Conservation (phyloP, 2,888 invertebrate species). For the Chymomyza procnemis region DNA sequence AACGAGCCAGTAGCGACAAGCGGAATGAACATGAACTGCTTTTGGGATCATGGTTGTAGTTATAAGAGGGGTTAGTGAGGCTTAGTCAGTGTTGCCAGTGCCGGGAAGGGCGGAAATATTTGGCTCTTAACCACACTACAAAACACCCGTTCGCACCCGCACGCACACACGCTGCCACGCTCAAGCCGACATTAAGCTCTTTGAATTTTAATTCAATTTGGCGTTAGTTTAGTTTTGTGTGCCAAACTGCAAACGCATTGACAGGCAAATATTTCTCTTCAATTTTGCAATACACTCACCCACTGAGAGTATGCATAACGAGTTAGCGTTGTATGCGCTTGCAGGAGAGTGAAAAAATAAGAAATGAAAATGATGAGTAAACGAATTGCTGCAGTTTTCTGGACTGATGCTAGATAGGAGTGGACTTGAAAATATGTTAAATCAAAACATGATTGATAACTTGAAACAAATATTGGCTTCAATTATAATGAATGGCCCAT, state of each 20-base stretch:
- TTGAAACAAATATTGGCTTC: no score
- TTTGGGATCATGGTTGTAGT: not conserved
- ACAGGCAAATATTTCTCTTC: not conserved
- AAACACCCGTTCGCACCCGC: not conserved
- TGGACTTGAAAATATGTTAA: no score
- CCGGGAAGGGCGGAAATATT: not conserved
- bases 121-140: not conserved
- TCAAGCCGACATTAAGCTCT: slow-evolving; percentile 46
- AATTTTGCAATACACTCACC: not conserved
- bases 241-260: not conserved
- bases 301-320: not conserved
- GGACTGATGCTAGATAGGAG: no score
- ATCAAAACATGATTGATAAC: no score
- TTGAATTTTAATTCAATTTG: slow-evolving; percentile 72
- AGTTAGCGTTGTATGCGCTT: not conserved
- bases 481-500: no score
- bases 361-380: no score
- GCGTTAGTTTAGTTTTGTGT: slow-evolving; percentile 55
- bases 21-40: not conserved
- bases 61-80: not conserved
- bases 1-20: not conserved
- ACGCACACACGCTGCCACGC: not conserved
- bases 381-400: no score
- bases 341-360: not conserved
- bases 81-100: not conserved